Base-by-base conservation (phyloP, 2,113 vertebrate species). In the Delphinus delphis region DNA sequence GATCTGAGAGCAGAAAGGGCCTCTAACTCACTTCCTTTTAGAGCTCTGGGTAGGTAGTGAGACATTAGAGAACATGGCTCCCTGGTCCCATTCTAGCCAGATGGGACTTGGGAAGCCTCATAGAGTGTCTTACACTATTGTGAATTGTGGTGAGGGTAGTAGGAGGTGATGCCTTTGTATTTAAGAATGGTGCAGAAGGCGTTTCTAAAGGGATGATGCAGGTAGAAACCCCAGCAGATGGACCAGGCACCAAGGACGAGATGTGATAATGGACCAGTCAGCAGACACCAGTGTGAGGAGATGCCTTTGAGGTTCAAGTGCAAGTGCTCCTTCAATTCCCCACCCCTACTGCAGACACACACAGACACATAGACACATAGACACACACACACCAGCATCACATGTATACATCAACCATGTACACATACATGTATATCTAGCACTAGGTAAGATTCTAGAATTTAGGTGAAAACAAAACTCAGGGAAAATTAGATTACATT, bases 401-500 rank as follows among this genome's bases (percentile, higher is more conserved):
- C 33, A 17, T 67, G 21, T 25, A 38, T 26, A 38, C 10, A 44
- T 63, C 21, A 82, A 71, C 60, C 26, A 50, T n/a, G 60, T 12
- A 55, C 14, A 89, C 14, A 80, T 53, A 68, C 10, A 47, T 2
- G 31, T 20, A 62, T 38, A 20, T 5, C 13, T 95, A 85, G 21
- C 20, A 88, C 36, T n/a, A 88, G 58, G 41, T 70, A 47, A 50
- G 74, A 67, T 28, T 96, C 9, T 21, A 93, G 38, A 80, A 94
- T 74, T 95, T 67, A 94, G 50, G 50, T 74, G 82, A 84, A 74
- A 92, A 74, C 7, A 83, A 77, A 95, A 73, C 33, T 67, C 31
- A 62, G 25, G 20, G 10, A 71, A 85, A 84, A 50, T 21, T 44
- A 85, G 58, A 28, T 33, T 74, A 38, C 13, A 85, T 84, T 88